A percentile compares a stretch with the other conserved stretches of the same genome.
Conservation (phyloP, 2,797 vertebrate genomes). For the Lutjanus campechanus region DNA sequence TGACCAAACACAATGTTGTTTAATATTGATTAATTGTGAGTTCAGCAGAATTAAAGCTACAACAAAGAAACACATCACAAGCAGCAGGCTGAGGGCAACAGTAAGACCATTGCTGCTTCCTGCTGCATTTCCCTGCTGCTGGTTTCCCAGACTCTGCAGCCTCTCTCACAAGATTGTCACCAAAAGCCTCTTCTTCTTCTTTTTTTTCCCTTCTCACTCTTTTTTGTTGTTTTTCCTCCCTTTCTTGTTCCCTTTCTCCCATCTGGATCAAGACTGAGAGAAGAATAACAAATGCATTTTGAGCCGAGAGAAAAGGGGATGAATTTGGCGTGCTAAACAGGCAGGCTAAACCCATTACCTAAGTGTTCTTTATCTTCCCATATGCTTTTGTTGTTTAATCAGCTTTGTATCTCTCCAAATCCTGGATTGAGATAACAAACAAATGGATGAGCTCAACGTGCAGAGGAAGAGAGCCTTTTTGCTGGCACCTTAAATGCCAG, state of each 20-base stretch:
- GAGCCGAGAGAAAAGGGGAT: conserved; percentile 82
- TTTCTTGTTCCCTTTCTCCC: conserved; percentile 65
- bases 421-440: conserved; percentile 91
- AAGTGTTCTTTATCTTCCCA: conserved; percentile 89
- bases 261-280: conserved; percentile 80
- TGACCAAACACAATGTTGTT: background rate
- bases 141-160: conserved; percentile 54
- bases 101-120: conserved; percentile 17
- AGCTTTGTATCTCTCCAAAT: conserved; percentile 93
- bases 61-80: background rate
- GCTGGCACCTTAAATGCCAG: conserved; percentile 68
- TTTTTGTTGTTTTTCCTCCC: conserved; percentile 45
- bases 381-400: conserved; percentile 92
- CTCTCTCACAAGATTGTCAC: conserved; percentile 57
- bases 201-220: conserved; percentile 30
- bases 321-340: conserved; percentile 85
- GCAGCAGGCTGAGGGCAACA: background rate
- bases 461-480: conserved; percentile 80
- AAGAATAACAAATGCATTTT: conserved; percentile 87
- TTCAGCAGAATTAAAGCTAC: background rate
- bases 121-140: conserved; percentile 43
- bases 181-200: conserved; percentile 64
- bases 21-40: background rate
- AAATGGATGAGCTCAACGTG: conserved; percentile 84
- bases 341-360: conserved; percentile 90